Evolutionary conservation across 2,113 vertebrate species (phyloP).

Genomic region (Xiphophorus couchianus): DNA sequence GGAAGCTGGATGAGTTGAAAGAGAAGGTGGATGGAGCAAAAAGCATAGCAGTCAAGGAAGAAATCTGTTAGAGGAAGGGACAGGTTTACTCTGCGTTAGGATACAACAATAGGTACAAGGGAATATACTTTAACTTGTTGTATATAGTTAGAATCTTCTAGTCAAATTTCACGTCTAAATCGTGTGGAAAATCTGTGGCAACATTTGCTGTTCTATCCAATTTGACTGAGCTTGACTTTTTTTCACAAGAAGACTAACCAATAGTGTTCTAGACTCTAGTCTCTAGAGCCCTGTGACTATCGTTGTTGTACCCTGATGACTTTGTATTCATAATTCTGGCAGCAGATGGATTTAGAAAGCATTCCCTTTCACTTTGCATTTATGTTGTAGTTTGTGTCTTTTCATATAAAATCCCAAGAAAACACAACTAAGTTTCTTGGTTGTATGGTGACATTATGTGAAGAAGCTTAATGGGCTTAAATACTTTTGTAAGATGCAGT

Average conservation of each 20-base stretch:
- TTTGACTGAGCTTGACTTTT: not conserved
- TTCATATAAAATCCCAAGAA: not conserved
- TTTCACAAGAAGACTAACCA: not conserved
- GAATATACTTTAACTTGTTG: no score
- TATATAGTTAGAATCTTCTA: no score
- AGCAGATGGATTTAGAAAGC: no score
- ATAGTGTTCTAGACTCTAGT: not conserved
- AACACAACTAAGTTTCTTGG: not conserved
- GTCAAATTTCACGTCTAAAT: not conserved
- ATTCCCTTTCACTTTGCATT: no score
- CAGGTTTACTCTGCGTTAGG: no score
- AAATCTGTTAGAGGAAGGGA: no score
- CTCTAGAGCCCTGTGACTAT: not conserved
- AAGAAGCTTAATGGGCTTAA: not conserved
- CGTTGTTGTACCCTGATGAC: not conserved
- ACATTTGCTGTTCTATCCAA: not conserved
- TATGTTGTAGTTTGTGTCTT: not conserved
- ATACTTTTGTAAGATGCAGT: constrained; percentile 12
- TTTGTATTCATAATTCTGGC: no score
- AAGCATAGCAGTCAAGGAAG: not conserved
- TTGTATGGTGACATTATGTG: not conserved
- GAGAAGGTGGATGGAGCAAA: not conserved
- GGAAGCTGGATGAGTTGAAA: not conserved
- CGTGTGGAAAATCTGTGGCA: not conserved
- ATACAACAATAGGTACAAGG: no score